A percentile compares a stretch with the other conserved stretches of the same genome.
Conservation (phyloP, 2,888 invertebrate genomes). For the Heterodera filipjevi region DNA sequence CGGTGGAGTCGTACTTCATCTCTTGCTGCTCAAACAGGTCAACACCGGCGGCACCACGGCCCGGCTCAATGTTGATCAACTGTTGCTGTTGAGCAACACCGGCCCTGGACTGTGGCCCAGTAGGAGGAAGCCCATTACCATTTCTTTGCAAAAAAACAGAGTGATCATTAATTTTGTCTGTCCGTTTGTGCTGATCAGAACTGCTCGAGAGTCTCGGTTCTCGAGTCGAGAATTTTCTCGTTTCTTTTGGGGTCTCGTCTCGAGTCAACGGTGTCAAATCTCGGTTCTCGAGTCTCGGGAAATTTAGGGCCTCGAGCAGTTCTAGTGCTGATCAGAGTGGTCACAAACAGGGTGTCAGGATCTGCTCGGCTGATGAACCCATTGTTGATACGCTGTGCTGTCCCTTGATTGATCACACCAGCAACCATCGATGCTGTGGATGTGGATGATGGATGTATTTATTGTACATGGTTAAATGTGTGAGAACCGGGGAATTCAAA, state of each 20-base stretch:
- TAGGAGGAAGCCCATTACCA: not conserved
- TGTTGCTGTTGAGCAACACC: not conserved
- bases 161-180: not conserved
- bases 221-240: too few species aligned
- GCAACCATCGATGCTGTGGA: not conserved
- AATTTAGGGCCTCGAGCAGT: too few species aligned
- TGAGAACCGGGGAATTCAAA: too few species aligned
- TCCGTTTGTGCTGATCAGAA: too few species aligned
- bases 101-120: not conserved
- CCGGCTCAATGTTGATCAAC: conserved; percentile 65
- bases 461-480: not conserved
- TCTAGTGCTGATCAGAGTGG: too few species aligned
- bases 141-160: not conserved
- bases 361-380: conserved; percentile 40
- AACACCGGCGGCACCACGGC: conserved; percentile 21
- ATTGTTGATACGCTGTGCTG: conserved; percentile 33
- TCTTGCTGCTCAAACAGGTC: conserved; percentile 57
- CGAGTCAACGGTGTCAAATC: too few species aligned
- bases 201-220: too few species aligned
- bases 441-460: not conserved
- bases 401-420: not conserved
- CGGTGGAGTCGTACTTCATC: conserved; percentile 85
- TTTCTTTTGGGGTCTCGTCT: too few species aligned
- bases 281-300: too few species aligned
- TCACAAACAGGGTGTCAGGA: conserved; percentile 42